Evolutionary conservation across 2,113 vertebrate species (phyloP).

Genomic region (Cyprinodon variegatus): DNA sequence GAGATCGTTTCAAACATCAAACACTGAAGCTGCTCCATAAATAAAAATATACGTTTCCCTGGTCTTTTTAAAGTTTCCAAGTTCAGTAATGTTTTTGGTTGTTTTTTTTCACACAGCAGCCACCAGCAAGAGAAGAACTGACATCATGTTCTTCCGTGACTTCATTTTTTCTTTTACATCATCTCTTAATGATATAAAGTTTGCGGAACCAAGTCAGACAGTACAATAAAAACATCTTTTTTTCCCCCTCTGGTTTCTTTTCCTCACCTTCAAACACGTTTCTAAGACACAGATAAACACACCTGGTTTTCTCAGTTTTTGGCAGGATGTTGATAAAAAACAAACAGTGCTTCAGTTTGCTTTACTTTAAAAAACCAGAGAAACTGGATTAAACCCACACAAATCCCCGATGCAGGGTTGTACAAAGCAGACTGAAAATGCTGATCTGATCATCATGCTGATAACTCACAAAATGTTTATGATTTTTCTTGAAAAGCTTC

Average conservation of each 20-base stretch:
- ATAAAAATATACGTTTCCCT: conserved; percentile 47
- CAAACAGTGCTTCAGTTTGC: conserved; percentile 46
- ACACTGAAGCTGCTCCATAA: conserved; percentile 34
- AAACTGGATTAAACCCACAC: conserved; percentile 48
- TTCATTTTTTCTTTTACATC: conserved; percentile 22
- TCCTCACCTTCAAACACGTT: conserved; percentile 49
- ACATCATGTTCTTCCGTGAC: conserved; percentile 42
- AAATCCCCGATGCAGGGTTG: conserved; percentile 6
- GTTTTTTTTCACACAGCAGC: conserved; percentile 49
- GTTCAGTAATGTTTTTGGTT: conserved; percentile 30
- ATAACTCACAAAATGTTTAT: conserved; percentile 1
- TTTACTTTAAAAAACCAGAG: conserved; percentile 67
- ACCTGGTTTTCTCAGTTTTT: conserved; percentile 55
- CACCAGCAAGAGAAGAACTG: conserved; percentile 24
- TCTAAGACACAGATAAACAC: conserved; percentile 47
- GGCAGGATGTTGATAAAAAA: conserved; percentile 56
- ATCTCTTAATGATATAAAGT: conserved; percentile 33
- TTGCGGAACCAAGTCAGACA: conserved; percentile 36
- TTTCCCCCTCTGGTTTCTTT: conserved; percentile 27
- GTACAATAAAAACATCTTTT: conserved; percentile 53
- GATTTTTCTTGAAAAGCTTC: conserved; percentile 8
- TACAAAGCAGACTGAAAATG: conserved; percentile 26
- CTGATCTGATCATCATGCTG: conserved; percentile 20
- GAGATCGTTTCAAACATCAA: conserved; percentile 56
- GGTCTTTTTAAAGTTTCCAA: conserved; percentile 61